Evolutionary conservation across 2,888 invertebrate genomes (phyloP).

Genomic region (Agrochola litura): DNA sequence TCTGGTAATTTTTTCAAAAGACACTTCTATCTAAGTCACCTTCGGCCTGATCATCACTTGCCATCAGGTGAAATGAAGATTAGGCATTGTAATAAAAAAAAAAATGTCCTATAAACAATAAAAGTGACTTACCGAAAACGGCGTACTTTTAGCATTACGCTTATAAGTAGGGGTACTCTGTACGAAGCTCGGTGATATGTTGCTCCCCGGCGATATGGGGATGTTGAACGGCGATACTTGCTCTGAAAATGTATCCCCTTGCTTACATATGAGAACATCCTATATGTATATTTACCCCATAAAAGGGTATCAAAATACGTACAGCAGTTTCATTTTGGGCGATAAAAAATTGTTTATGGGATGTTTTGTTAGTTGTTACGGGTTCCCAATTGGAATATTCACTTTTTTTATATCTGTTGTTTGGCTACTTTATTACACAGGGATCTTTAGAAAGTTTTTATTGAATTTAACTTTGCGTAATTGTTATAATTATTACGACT

Average conservation of each 20-base stretch:
- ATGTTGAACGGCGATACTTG: conserved; percentile 85
- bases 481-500: not conserved
- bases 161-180: conserved; percentile 84
- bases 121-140: conserved; percentile 80
- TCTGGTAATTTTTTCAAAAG: too few relatives aligned
- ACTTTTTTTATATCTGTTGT: conserved; percentile 13
- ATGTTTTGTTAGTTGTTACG: not conserved
- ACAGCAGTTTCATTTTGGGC: conserved; percentile 33
- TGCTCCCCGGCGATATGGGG: conserved; percentile 83
- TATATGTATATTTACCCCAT: not conserved
- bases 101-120: too few relatives aligned
- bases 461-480: not conserved
- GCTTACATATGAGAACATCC: conserved; percentile 10
- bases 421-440: not conserved
- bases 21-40: too few relatives aligned
- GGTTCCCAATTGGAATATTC: conserved; percentile 18
- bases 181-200: conserved; percentile 84
- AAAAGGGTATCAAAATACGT: conserved; percentile 27
- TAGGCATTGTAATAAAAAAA: too few relatives aligned
- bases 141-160: conserved; percentile 86
- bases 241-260: conserved; percentile 72
- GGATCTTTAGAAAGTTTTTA: not conserved
- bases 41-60: too few relatives aligned
- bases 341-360: conserved; percentile 33
- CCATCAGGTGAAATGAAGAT: too few relatives aligned